Conservation (phyloP, 2,888 invertebrate genomes). For the Pimpla rufipes region DNA sequence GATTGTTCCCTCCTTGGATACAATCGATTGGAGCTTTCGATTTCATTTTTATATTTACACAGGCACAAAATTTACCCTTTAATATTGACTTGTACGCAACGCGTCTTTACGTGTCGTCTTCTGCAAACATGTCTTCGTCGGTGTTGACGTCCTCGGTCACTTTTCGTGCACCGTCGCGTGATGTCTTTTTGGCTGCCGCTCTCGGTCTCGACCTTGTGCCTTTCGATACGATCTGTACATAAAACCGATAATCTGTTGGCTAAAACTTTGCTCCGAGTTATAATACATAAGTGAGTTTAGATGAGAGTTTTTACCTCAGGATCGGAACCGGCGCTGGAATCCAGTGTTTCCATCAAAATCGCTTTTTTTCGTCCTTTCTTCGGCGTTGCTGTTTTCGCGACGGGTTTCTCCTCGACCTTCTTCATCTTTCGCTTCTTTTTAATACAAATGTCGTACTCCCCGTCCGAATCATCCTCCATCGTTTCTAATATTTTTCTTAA, state of each 20-base stretch:
- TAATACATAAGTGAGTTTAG: too few species aligned
- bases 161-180: slow-evolving; percentile 52
- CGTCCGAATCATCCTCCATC: slow-evolving; percentile 79
- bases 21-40: slow-evolving; percentile 11
- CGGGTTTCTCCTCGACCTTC: slow-evolving; percentile 50
- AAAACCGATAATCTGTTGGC: slow-evolving; percentile 25
- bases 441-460: slow-evolving; percentile 81
- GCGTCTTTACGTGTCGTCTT: slow-evolving; percentile 41
- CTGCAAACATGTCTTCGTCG: slow-evolving; percentile 79
- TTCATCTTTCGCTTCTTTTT: slow-evolving; percentile 75
- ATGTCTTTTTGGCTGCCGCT: slow-evolving; percentile 35
- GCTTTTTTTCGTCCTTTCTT: slow-evolving; percentile 67
- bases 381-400: slow-evolving; percentile 32
- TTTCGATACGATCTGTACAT: slow-evolving; percentile 73
- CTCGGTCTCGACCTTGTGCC: slow-evolving; percentile 77
- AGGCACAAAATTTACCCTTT: slow-evolving; percentile 6
- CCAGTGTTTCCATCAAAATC: slow-evolving; percentile 33
- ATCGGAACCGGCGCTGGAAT: slow-evolving; percentile 74
- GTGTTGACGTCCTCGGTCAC: slow-evolving; percentile 65
- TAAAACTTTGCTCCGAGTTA: too few species aligned
- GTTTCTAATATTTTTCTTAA: slow-evolving; percentile 75
- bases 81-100: slow-evolving; percentile 42
- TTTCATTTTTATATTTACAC: slow-evolving; percentile 30
- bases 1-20: background rate
- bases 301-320: slow-evolving; percentile 73